Base-by-base conservation (phyloP, 2,113 vertebrate species). In the Cryptotis parvus region DNA sequence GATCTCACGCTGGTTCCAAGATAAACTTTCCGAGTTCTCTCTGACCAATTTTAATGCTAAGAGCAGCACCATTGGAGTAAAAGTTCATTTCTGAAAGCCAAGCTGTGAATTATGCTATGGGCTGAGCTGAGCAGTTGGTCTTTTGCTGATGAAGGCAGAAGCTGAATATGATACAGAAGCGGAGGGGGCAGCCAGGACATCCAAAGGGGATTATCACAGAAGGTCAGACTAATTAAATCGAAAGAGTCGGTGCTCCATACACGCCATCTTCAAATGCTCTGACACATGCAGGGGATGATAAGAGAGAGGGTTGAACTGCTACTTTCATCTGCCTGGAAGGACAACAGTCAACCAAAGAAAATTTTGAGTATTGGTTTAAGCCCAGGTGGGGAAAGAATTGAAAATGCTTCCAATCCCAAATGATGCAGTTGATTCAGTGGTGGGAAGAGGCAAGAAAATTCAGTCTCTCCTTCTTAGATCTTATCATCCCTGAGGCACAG, bases 161-260 rank as follows among this genome's bases (percentile, higher is more conserved):
- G 96, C 91, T 82, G 96, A 96, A 95, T 96, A 94, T 16, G 69
- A 96, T 93, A 95, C 94, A 91, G 95, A 95, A 97, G 92, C 0
- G 26, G 75, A 89, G 39, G 90, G 80, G 87, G 90, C 69, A 76
- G 63, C 68, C 39, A 86, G 89, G 87, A 91, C 95, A 89, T 91
- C 91, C 72, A 20, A 91, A 90, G 93, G 84, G 94, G 96, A 97
- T 97, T 97, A 43, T 27, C 58, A 2, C 96, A 95, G 95, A 97
- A 97, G 96, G 98, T 95, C 96, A 89, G 97, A 95, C 97, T 98
- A 97, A 98, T 98, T 98, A 98, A 97, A 97, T 96, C 49, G 92
- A 93, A 96, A 97, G 96, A 98, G 95, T 90, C 8, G 1, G n/a
- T 93, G 95, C 95, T 97, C 96, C 97, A 88, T 96, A 91, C 92